Conservation (phyloP, 2,888 invertebrate species). For the Alitta virens region DNA sequence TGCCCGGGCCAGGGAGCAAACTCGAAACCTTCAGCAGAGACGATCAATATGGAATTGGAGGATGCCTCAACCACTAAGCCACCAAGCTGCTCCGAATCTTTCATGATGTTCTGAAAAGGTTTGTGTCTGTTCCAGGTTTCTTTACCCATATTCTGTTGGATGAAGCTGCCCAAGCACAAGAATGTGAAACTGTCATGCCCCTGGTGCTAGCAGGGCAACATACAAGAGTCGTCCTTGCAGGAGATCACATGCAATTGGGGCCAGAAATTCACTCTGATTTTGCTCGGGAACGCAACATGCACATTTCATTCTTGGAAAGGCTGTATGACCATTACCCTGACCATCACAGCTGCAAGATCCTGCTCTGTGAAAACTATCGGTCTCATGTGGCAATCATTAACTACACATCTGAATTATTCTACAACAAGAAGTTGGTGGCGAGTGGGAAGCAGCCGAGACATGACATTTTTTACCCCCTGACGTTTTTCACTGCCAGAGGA, state of each 20-base stretch:
- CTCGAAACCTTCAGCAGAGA: no score
- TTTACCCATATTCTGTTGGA: slow-evolving; percentile 82
- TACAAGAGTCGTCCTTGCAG: slow-evolving; percentile 77
- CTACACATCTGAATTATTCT: slow-evolving; percentile 79
- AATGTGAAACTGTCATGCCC: slow-evolving; percentile 81
- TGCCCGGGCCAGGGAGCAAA: no score
- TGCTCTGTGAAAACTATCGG: slow-evolving; percentile 79
- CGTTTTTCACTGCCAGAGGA: slow-evolving; percentile 77
- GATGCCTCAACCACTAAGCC: no score
- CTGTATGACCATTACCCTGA: slow-evolving; percentile 73
- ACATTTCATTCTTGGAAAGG: slow-evolving; percentile 73
- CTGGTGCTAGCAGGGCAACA: slow-evolving; percentile 70
- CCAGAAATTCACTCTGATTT: slow-evolving; percentile 75
- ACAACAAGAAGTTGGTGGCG: slow-evolving; percentile 67
- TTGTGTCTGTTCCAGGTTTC: slow-evolving; percentile 55
- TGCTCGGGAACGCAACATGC: slow-evolving; percentile 52
- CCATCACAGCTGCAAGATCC: slow-evolving; percentile 74
- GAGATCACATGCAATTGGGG: slow-evolving; percentile 80
- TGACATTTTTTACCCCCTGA: slow-evolving; percentile 63
- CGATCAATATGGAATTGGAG: no score
- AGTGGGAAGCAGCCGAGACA: slow-evolving; percentile 62
- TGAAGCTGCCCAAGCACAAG: slow-evolving; percentile 84
- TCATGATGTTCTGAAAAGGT: no score
- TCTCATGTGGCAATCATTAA: slow-evolving; percentile 79
- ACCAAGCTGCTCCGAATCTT: no score